Base-by-base conservation (phyloP, 1,140 invertebrate genomes). In the Papilio machaon region DNA sequence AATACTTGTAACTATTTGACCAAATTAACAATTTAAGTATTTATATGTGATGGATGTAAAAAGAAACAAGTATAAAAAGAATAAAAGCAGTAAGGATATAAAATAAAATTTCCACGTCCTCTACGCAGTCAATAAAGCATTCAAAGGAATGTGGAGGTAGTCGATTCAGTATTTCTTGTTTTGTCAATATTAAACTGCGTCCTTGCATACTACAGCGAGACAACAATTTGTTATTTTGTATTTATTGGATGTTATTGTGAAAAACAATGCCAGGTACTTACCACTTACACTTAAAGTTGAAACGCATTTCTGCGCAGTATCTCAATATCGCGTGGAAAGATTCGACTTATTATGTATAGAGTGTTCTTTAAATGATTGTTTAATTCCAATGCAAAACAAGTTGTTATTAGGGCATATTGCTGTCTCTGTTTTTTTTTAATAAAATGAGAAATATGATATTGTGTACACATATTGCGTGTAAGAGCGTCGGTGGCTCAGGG, bases 71-170 rank as follows among this genome's bases (percentile, higher is more conserved):
- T 2, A 58, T 58, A n/a, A 13, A 38, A 35, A 9, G 64, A 38
- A 70, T 38, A 4, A 23, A 35, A 35, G 35, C 10, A 7, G 4
- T 70, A 35, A 35, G 35, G 35, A 70, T 7, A 35, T 35, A 70
- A 43, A 70, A 70, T 70, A 70, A 70, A 70, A 35, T 15, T n/a
- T 30, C 11, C 60, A 64, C 64, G 30, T 35, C 30, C 64, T 70
- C 11, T 15, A 6, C 35, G 30, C 13, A 19, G 13, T 70, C 11
- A 70, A 70, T 70, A 35, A 64, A 64, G 30, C 64, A 70, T 35
- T 70, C 23, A 70, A 35, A 35, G 30, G 64, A 70, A 70, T 70
- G 64, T 70, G 64, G 64, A 70, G 64, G 64, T 38, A 38, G 15
- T 23, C 13, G 5, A 67, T 67, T 23, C 9, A 13, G 49, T 17